phyloP scores from a whole-genome alignment of 2,113 vertebrate species.

The Copsychus sechellarum region DNA sequence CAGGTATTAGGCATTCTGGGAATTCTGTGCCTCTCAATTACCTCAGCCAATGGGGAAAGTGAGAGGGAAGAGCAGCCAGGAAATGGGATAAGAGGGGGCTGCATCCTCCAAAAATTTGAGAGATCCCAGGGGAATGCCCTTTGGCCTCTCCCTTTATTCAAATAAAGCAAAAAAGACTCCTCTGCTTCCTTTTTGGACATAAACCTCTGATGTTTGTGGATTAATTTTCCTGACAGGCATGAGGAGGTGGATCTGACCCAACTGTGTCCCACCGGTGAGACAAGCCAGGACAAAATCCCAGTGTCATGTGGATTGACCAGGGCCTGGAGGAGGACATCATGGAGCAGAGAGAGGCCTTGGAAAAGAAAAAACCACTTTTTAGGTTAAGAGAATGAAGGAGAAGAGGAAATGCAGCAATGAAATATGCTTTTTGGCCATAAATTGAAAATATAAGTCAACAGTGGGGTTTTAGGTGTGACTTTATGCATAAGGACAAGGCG shows the following conservation, averaged over 20 bases:
- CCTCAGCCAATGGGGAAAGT: too few relatives aligned
- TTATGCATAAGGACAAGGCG: neutral
- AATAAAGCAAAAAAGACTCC: too few relatives aligned
- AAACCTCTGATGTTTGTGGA: too few relatives aligned
- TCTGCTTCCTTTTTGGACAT: too few relatives aligned
- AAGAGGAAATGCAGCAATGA: neutral
- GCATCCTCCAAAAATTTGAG: too few relatives aligned
- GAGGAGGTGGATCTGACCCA: neutral
- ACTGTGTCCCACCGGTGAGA: accelerated
- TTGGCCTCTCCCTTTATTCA: too few relatives aligned
- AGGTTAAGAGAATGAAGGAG: neutral
- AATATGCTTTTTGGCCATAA: neutral
- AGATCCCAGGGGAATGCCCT: too few relatives aligned
- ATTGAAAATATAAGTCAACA: neutral
- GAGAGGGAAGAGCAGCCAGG: too few relatives aligned
- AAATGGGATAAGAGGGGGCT: too few relatives aligned
- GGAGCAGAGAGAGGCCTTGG: neutral
- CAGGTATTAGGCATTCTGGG: too few relatives aligned
- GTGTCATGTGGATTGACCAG: accelerated
- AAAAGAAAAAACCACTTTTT: neutral
- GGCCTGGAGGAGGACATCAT: neutral
- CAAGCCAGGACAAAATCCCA: neutral
- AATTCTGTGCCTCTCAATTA: too few relatives aligned
- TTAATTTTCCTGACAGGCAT: too few relatives aligned
- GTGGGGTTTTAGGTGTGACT: neutral